Percentiles rank a stretch among this genome's conserved stretches.
These are phyloP conservation scores for Crenichthys baileyi DNA, from an alignment of 2,797 vertebrate species.

Conservation along the genomic window DNA sequence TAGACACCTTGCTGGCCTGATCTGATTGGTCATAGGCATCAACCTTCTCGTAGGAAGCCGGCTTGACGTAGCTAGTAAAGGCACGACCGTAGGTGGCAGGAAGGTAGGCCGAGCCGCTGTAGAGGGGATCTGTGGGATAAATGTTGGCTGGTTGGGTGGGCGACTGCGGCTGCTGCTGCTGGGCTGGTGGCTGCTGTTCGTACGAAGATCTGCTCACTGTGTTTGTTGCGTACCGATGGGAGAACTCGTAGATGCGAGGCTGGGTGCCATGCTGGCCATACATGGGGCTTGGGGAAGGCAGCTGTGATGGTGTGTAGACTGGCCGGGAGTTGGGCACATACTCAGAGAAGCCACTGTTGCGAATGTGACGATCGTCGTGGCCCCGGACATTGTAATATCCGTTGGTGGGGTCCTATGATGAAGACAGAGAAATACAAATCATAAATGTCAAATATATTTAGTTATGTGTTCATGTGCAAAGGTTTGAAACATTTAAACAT, in stretches of 20 bases:
- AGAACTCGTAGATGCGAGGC: slow-evolving; percentile 84
- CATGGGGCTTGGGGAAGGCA: slow-evolving; percentile 83
- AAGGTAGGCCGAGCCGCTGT: slow-evolving; percentile 83
- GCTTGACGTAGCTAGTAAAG: slow-evolving; percentile 90
- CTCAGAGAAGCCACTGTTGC: slow-evolving; percentile 85
- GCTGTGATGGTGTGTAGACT: slow-evolving; percentile 83
- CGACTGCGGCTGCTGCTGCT: slow-evolving; percentile 59
- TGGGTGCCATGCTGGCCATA: slow-evolving; percentile 83
- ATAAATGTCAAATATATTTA: background rate
- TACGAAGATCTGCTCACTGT: slow-evolving; percentile 79
- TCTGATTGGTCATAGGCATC: slow-evolving; percentile 86
- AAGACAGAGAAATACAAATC: background rate
- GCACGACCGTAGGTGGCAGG: slow-evolving; percentile 87
- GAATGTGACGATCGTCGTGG: slow-evolving; percentile 84
- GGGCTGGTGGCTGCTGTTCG: slow-evolving; percentile 79
- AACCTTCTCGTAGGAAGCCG: slow-evolving; percentile 85
- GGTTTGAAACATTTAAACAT: slow-evolving; percentile 18
- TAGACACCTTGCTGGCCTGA: slow-evolving; percentile 83
- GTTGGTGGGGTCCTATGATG: slow-evolving; percentile 88
- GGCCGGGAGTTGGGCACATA: slow-evolving; percentile 83
- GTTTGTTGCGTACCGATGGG: slow-evolving; percentile 84
- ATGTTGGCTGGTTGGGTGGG: slow-evolving; percentile 67
- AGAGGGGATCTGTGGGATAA: slow-evolving; percentile 81
- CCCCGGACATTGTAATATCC: slow-evolving; percentile 93
- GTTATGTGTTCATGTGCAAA: slow-evolving; percentile 1